Evolutionary conservation across 2,797 vertebrate genomes (phyloP), one percentile per base, ranked within the genome.

Genomic region (Tokudaia tokunoshimensis): DNA sequence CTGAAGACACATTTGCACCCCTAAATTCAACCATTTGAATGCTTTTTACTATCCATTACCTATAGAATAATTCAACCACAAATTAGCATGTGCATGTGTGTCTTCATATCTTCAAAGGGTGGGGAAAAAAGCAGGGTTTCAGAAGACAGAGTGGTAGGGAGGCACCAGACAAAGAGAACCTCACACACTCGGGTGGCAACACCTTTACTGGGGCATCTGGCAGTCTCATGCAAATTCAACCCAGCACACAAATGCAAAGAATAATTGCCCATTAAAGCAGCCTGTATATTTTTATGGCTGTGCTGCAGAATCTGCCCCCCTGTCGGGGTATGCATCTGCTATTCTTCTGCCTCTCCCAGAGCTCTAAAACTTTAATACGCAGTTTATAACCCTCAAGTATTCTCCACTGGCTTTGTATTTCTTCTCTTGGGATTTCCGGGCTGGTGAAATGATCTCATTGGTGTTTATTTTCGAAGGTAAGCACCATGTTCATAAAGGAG

Each of bases 201-300:
- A 98, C 98, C 98, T 99, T 99, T 98, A 97, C 97, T 75, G 86
- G 95, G 98, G 98, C 98, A 99, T 98, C 98, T 98, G 98, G 98
- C 96, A 59, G 67, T 90, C 97, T 98, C 97, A 97, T 97, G 95
- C 97, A 98, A 98, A 98, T 99, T 98, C 98, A 98, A 98, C 97
- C 98, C 96, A 79, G 96, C 97, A 96, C 98, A 98, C 98, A 98
- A 98, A 99, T 97, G 98, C 98, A 98, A 98, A 98, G 98, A 99
- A 99, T 99, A 98, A 99, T 99, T 99, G 98, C 97, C 98, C 98
- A 98, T 99, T 99, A 99, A 99, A 99, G 97, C 96, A 97, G 86
- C 97, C 98, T 98, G 98, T 99, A 98, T 99, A 98, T 98, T 99
- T 99, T 99, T 99, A 99, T 97, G 98, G 97, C 98, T 98, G 98